Base-by-base conservation (phyloP, 2,113 vertebrate species). In the Montifringilla adamsi region DNA sequence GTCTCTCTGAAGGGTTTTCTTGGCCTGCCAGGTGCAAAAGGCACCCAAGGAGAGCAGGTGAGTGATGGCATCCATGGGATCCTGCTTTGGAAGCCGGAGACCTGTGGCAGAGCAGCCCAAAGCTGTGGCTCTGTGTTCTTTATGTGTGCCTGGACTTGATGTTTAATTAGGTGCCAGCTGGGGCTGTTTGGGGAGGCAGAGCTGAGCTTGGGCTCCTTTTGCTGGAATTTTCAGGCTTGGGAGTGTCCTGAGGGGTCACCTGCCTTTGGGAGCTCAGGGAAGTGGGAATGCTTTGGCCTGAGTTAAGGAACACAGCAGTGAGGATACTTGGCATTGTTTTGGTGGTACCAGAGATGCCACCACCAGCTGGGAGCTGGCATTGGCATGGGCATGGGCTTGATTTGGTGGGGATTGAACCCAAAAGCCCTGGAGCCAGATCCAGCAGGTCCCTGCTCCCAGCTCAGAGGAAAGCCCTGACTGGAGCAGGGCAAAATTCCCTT, bases 11-110 rank as follows among this genome's bases (percentile, higher is more conserved):
- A 99, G 99, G 99, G 99, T 13, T 28, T 95, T 31, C 81, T 94
- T 37, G 99, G 99, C 52, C 79, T 77, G 60, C 96, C 79, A 21
- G 99, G 99, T 50, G 82, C 96, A 5, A 94, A 93, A 72, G 98
- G 99, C 27, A 84, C 97, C 81, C 89, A 67, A 21, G 99, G 99
- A 56, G 76, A 95, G 35, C 62, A 4, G 89, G 99, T 99, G 96
- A 94, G 98, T 97, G 70, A 7, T 23, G 53, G 21, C 14, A 58
- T 19, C 80, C 7, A 1, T 15, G 35, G 14, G 39, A 14, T 7
- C 28, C 43, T 53, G 46, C 75, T 79, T 13, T 15, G 73, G 52
- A 12, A 13, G 58, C 37, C 7, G 59, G 28, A 53, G 55, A 60
- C 26, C 41, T 0, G 0, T 0, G 1, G 7, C 9, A 53, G 24